These are phyloP conservation scores for Drosophila funebris DNA, from an alignment of 1,140 invertebrate genomes.

Conservation along the genomic window DNA sequence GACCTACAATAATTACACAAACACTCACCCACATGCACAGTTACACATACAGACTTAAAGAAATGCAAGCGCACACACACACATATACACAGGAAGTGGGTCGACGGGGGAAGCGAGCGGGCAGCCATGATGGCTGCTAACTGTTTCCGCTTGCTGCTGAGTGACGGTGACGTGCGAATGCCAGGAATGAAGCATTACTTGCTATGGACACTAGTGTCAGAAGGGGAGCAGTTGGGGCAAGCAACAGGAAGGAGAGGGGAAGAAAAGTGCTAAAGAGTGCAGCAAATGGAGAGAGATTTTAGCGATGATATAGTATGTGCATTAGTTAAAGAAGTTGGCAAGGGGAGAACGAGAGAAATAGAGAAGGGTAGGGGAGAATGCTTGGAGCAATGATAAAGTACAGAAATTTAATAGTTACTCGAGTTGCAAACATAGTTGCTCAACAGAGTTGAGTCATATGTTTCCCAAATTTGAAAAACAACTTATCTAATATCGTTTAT, in stretches of 20 bases:
- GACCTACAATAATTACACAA: conserved; percentile 71
- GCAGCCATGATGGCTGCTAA: conserved; percentile 68
- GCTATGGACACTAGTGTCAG: conserved; percentile 25
- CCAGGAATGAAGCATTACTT: conserved; percentile 66
- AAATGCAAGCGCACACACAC: conserved; percentile 27
- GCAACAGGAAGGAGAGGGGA: not conserved
- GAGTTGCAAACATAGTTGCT: not conserved
- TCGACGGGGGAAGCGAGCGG: not conserved
- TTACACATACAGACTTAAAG: conserved; percentile 39
- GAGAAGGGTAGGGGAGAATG: not conserved
- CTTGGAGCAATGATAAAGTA: not conserved
- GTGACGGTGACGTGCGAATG: conserved; percentile 69
- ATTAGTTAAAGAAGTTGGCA: conserved; percentile 53
- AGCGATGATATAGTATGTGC: conserved; percentile 57
- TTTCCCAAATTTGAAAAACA: too few species aligned
- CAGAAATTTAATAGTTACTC: not conserved
- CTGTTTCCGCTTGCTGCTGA: conserved; percentile 73
- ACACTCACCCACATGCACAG: conserved; percentile 43
- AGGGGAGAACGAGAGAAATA: not conserved
- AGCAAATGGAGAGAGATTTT: conserved; percentile 40
- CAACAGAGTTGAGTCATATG: not conserved
- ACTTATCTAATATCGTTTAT: too few species aligned
- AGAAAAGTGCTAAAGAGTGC: conserved; percentile 2
- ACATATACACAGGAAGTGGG: conserved; percentile 18
- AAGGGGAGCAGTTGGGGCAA: not conserved